Evolutionary conservation across 2,797 vertebrate genomes (phyloP).

Genomic region (Muraenolepis orangiensis): DNA sequence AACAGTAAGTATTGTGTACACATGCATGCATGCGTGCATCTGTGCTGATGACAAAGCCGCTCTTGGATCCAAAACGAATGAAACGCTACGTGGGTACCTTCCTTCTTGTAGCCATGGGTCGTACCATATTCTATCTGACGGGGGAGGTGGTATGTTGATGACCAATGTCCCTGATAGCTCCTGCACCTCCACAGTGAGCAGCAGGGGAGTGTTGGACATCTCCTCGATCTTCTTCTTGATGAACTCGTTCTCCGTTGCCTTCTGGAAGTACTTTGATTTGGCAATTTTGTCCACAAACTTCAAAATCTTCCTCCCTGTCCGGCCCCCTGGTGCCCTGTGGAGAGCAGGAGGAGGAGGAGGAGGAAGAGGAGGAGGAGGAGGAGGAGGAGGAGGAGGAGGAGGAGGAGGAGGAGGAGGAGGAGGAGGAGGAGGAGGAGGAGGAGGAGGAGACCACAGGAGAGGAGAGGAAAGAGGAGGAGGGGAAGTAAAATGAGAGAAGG

Average conservation of each 20-base stretch:
- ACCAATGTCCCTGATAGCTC: slow-evolving; percentile 81
- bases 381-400: not conserved
- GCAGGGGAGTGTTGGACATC: slow-evolving; percentile 86
- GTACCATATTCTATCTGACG: slow-evolving; percentile 88
- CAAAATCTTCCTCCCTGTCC: slow-evolving; percentile 83
- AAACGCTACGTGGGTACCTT: not conserved
- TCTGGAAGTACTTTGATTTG: slow-evolving; percentile 91
- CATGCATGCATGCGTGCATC: not conserved
- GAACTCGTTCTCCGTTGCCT: slow-evolving; percentile 85
- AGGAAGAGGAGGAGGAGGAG: not conserved
- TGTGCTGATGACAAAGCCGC: not conserved
- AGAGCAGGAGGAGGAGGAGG: slow-evolving; percentile 38
- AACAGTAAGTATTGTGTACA: not conserved
- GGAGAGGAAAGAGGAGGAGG: no score
- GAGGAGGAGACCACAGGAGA: not conserved
- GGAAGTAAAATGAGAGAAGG: no score
- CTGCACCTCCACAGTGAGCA: slow-evolving; percentile 85
- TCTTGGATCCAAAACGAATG: not conserved
- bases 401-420: not conserved
- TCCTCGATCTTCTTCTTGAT: slow-evolving; percentile 92
- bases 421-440: not conserved
- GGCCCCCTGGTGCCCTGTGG: slow-evolving; percentile 64
- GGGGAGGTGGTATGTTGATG: slow-evolving; percentile 84
- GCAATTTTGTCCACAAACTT: slow-evolving; percentile 88
- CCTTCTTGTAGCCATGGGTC: slow-evolving; percentile 2